These are phyloP conservation scores for Carassius carassius DNA, from an alignment of 2,113 vertebrate species.

Conservation along the genomic window DNA sequence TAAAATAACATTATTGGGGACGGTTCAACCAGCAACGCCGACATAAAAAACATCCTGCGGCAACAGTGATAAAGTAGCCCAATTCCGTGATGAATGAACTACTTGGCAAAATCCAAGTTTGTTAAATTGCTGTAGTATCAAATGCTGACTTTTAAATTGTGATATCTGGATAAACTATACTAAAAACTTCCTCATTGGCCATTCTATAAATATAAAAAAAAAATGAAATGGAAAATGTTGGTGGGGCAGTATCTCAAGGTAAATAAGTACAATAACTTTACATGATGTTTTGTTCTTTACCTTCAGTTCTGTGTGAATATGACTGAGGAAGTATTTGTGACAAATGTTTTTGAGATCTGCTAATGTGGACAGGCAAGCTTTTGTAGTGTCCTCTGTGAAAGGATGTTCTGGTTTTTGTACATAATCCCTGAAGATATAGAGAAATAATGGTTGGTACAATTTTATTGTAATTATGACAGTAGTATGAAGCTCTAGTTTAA, in stretches of 20 bases:
- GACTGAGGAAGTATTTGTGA: constrained; percentile 57
- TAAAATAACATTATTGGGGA: too few relatives aligned
- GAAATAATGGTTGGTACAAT: too few relatives aligned
- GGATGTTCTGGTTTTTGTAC: constrained; percentile 17
- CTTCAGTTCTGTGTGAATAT: constrained; percentile 69
- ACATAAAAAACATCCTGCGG: too few relatives aligned
- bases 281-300: constrained; percentile 53
- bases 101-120: too few relatives aligned
- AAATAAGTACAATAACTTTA: not conserved
- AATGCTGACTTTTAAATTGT: not conserved
- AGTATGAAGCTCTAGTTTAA: too few relatives aligned
- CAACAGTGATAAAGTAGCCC: too few relatives aligned
- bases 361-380: constrained; percentile 64
- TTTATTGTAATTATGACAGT: too few relatives aligned
- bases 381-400: constrained; percentile 48
- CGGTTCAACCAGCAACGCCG: too few relatives aligned
- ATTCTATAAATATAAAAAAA: not conserved
- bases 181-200: not conserved
- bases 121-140: too few relatives aligned
- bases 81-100: too few relatives aligned
- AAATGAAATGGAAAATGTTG: not conserved
- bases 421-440: too few relatives aligned
- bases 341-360: constrained; percentile 67
- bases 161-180: not conserved
- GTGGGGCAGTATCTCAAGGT: not conserved